Base-by-base conservation (phyloP, 2,113 vertebrate species). In the Erpornis zantholeuca region DNA sequence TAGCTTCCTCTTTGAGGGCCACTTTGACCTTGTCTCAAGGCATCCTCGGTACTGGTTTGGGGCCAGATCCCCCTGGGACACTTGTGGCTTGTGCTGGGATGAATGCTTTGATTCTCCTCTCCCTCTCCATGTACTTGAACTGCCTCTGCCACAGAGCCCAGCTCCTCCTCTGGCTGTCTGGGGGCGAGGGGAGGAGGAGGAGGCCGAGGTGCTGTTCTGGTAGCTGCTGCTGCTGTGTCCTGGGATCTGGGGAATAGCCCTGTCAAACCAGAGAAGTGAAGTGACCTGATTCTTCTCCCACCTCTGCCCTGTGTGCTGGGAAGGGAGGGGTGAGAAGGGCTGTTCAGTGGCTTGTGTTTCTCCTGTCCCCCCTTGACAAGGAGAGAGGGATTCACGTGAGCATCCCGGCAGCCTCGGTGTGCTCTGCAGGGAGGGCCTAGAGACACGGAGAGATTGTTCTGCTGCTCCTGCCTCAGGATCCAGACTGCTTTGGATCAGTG, bases 321-420 rank as follows among this genome's bases (percentile, higher is more conserved):
- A 20, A 86, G 38, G 49, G 38, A 81, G 72, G 50, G 40, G 12
- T 8, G 35, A 38, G 63, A n/a, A n/a, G 31, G 25, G 44, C 40
- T 53, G 40, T 38, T 35, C 10, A 7, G 9, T 61, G 8, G 40
- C 7, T n/a, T 9, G 8, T 47, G 33, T 63, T 36, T 33, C 18
- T 22, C 12, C 49, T 49, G 24, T 2, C 1, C 19, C 22, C 21
- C 12, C 7, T 0, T 0, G 5, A 6, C 9, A 15, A 25, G 29
- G 56, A 31, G 18, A 18, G 65, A 23, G 22, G 15, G 17, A 3
- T 6, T 60, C 45, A 25, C 0, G 0, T 16, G 35, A 68, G 57
- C 40, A 6, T 52, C 47, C 36, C 3, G 0, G 6, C 69, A 65
- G 33, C 35, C 38, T 22, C 7, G 0, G 3, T 4, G 28, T 33